These are phyloP conservation scores for Danio aesculapii DNA, from an alignment of 2,797 vertebrate genomes.

Conservation along the genomic window DNA sequence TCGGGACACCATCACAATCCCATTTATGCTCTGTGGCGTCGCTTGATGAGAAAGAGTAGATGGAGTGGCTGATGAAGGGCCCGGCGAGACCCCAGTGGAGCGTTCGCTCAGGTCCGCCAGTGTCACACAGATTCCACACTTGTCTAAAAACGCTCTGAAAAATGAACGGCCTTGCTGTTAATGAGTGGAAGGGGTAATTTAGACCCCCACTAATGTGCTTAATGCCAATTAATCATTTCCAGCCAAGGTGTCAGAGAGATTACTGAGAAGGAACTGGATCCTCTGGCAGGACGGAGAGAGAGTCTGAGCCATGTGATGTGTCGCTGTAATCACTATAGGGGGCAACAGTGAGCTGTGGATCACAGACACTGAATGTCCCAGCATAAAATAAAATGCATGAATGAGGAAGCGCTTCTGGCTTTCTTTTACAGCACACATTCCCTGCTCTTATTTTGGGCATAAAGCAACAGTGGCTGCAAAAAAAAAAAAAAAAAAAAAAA, in stretches of 20 bases:
- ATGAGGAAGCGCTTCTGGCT: conserved; percentile 28
- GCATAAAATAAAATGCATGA: conserved; percentile 41
- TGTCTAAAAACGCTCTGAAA: conserved; percentile 61
- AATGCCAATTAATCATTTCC: conserved; percentile 69
- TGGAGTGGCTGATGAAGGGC: conserved; percentile 55
- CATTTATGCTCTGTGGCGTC: conserved; percentile 52
- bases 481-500: neutral
- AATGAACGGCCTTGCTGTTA: conserved; percentile 60
- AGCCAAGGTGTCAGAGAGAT: conserved; percentile 64
- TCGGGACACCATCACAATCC: conserved; percentile 48
- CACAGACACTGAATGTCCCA: conserved; percentile 13
- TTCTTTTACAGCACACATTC: conserved; percentile 35
- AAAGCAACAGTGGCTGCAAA: conserved; percentile 37
- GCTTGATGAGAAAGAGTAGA: conserved; percentile 54
- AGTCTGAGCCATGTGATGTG: conserved; percentile 37
- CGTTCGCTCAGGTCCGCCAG: conserved; percentile 40
- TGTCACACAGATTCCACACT: conserved; percentile 66
- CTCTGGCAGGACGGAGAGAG: conserved; percentile 52
- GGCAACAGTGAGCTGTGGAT: conserved; percentile 80
- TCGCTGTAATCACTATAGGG: conserved; percentile 75
- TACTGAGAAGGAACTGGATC: conserved; percentile 64
- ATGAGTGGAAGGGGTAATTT: conserved; percentile 65
- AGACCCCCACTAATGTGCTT: conserved; percentile 66
- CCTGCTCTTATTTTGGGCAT: conserved; percentile 38
- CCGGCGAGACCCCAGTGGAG: conserved; percentile 40